These are phyloP conservation scores for Bucorvus abyssinicus DNA, from an alignment of 2,797 vertebrate species.

Conservation along the genomic window DNA sequence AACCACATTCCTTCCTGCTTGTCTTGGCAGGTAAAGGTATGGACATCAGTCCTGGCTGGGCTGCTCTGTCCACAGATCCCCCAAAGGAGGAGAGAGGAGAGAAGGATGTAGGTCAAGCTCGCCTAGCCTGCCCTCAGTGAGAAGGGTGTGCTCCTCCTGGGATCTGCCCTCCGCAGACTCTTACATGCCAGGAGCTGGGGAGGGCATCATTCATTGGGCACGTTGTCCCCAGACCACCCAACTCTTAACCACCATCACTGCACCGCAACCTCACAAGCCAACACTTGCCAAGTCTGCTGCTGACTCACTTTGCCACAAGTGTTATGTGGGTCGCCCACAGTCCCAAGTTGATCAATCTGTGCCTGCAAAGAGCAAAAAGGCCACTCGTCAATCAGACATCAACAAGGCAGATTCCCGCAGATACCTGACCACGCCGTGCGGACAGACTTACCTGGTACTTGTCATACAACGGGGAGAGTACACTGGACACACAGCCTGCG, in stretches of 20 bases:
- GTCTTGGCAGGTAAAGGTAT: neutral
- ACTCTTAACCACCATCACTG: neutral
- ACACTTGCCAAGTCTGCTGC: neutral
- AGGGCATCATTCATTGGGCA: neutral
- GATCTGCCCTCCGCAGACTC: neutral
- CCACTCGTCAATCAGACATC: neutral
- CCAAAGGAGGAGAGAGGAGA: neutral
- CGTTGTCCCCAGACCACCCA: neutral
- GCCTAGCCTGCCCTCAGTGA: neutral
- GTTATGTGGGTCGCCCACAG: conserved; percentile 94
- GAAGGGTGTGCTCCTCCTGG: neutral
- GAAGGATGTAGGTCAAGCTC: neutral
- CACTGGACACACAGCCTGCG: conserved; percentile 96
- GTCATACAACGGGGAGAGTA: conserved; percentile 93
- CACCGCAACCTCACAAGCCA: neutral
- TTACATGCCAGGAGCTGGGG: neutral
- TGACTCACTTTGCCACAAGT: conserved; percentile 94
- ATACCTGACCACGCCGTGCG: neutral
- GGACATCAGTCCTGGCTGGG: neutral
- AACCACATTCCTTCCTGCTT: neutral
- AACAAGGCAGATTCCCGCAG: neutral
- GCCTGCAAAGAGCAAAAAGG: conserved; percentile 78
- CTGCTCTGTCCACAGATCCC: neutral
- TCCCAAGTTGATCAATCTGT: conserved; percentile 96
- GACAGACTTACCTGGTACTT: conserved; percentile 91